Evolutionary conservation across 2,888 invertebrate genomes (phyloP), one percentile per base, ranked within the genome.

Genomic region (Shargacucullia verbasci): DNA sequence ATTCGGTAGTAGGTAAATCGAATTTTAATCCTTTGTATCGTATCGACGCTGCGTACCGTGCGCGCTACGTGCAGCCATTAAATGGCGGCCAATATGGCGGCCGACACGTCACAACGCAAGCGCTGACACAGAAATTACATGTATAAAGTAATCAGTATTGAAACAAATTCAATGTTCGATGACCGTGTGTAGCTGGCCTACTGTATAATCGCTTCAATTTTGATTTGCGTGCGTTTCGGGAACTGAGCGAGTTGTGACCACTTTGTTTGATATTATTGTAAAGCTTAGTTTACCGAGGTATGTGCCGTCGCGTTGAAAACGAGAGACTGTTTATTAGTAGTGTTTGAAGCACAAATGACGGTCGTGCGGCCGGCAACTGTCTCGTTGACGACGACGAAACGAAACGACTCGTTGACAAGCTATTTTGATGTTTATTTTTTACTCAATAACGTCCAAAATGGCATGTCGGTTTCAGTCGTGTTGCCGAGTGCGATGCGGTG

Each of bases 301-400:
- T 73, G 77, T 70, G 68, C 70, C 73, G 76, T 70, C 70, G 69
- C 71, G 76, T 72, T 61, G 78, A 65, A 81, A 81, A 77, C 67
- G 78, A 83, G 83, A 88, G 88, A 88, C 87, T 88, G 86, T 85
- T 83, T 82, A 82, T 73, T 80, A 43, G 73, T 83, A 83, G 80
- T 77, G 79, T 78, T 83, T 82, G 80, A 69, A 75, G 87, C 87
- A 86, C 87, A 86, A 87, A 79, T 63, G 65, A 59, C 59, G 59
- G 70, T 57, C 64, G 62, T 62, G 68, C 65, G 50, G 54, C 54
- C 67, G 59, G 63, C 48, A 57, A 69, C 49, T 46, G 69, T 57
- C 64, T 60, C 61, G 68, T 64, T 48, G 54, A 52, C 67, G 59
- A 62, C 49, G 57, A 69, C 49, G 46, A 66, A 54, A 59, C 57